Base-by-base conservation (phyloP, 2,113 vertebrate genomes). In the Xenopus borealis region DNA sequence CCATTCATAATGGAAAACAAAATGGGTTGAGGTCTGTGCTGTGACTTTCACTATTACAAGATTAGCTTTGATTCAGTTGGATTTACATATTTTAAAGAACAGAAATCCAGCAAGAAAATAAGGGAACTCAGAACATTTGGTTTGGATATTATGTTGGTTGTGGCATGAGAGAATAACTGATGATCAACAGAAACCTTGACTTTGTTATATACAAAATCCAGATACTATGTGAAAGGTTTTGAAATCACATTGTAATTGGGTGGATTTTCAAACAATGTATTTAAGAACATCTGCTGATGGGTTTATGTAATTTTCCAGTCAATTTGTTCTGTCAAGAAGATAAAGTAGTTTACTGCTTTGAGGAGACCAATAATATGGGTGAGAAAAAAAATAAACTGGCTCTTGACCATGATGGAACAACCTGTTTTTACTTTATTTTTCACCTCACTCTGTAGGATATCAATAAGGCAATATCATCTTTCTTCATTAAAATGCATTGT, bases 321-420 rank as follows among this genome's bases (percentile, higher is more conserved):
- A 92, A 91, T 92, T 92, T 92, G 82, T 84, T 89, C 89, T 92
- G 91, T 92, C 90, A 91, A 81, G 84, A 92, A 92, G 89, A 92
- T 89, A 87, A 91, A 92, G 86, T 86, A 88, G 89, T 90, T 88
- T 81, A 83, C 83, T 88, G 70, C 83, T 89, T 90, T 88, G 86
- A 89, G 90, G 81, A 91, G 78, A 86, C 80, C 79, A 82, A 82
- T 82, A 85, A 72, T 81, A 81, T 71, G 81, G 79, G 78, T 75
- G 80, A 80, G 17, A 75, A 69, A 78, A 67, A 47, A 47, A 76
- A 76, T 69, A 69, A 69, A 69, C 73, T 69, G 57, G 46, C 57
- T 75, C 40, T 69, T 69, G 73, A 69, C 66, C 73, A 20, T 62
- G 23, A 63, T 53, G 30, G 46, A 27, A 27, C 23, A 68, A 69